These are phyloP conservation scores for Cassiopea andromeda DNA, from an alignment of 30 jellyfish, hydroid and myxozoan species.

Conservation along the genomic window DNA sequence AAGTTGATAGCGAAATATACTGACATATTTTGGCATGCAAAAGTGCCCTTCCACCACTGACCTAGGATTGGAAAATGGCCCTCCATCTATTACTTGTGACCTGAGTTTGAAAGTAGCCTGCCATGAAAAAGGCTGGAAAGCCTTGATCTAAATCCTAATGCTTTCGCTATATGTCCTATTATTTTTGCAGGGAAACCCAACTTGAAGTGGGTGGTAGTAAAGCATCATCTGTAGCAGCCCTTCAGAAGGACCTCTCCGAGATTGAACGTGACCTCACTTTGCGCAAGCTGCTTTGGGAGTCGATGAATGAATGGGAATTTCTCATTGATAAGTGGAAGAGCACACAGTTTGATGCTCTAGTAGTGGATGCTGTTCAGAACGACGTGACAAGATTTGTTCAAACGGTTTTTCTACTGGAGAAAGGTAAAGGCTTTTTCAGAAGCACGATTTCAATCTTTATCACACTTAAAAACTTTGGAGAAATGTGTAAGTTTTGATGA, in stretches of 20 bases:
- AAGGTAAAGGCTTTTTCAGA: constrained; percentile 44
- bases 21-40: too few relatives aligned
- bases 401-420: constrained; percentile 79
- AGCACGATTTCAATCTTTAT: too few relatives aligned
- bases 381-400: constrained; percentile 86
- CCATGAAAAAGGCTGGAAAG: too few relatives aligned
- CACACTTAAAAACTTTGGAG: not conserved
- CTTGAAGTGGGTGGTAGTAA: not conserved
- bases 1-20: too few relatives aligned
- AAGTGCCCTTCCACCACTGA: too few relatives aligned
- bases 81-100: too few relatives aligned
- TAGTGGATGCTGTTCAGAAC: constrained; percentile 64
- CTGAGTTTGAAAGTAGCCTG: too few relatives aligned
- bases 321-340: constrained; percentile 60
- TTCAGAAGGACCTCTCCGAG: constrained; percentile 62
- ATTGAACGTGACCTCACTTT: constrained; percentile 79
- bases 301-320: constrained; percentile 80
- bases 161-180: too few relatives aligned
- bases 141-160: too few relatives aligned
- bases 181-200: not conserved
- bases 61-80: too few relatives aligned
- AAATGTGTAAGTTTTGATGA: too few relatives aligned
- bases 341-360: constrained; percentile 69
- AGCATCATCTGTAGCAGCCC: constrained; percentile 40
- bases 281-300: constrained; percentile 82